Conservation (phyloP, 2,797 vertebrate genomes). For the Acrocephalus scirpaceus region DNA sequence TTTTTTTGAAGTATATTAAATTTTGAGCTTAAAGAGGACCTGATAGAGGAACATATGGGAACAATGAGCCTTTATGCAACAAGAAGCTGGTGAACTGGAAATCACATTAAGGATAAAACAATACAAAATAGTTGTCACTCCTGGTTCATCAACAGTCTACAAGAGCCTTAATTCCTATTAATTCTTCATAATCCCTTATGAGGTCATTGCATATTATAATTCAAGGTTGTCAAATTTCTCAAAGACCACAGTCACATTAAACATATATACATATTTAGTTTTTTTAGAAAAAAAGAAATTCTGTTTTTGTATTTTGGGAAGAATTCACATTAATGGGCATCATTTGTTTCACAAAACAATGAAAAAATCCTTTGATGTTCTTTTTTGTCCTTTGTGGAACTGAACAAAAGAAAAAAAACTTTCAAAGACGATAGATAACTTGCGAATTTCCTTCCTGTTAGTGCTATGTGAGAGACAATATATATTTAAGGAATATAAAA, state of each 20-base stretch:
- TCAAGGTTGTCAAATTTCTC: neutral
- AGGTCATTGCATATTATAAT: neutral
- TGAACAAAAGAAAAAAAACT: neutral
- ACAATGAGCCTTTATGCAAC: neutral
- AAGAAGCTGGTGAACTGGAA: neutral
- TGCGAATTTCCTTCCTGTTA: neutral
- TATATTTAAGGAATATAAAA: neutral
- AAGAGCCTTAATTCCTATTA: neutral
- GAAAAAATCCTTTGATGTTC: fast-evolving
- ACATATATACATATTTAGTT: fast-evolving
- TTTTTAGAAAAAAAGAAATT: neutral
- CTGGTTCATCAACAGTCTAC: neutral
- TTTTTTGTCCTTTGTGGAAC: neutral
- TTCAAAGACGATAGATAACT: neutral
- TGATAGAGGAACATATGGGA: neutral
- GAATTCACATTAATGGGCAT: neutral
- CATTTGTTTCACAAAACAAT: neutral
- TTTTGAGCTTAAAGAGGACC: neutral
- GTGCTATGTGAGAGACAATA: neutral
- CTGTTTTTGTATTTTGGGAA: neutral
- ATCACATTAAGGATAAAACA: neutral
- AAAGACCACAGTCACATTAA: neutral
- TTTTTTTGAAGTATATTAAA: neutral
- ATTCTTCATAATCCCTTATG: neutral
- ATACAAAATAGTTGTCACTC: neutral